These are phyloP conservation scores for Eupsilia transversa DNA, from an alignment of 2,888 invertebrate species.

Conservation along the genomic window DNA sequence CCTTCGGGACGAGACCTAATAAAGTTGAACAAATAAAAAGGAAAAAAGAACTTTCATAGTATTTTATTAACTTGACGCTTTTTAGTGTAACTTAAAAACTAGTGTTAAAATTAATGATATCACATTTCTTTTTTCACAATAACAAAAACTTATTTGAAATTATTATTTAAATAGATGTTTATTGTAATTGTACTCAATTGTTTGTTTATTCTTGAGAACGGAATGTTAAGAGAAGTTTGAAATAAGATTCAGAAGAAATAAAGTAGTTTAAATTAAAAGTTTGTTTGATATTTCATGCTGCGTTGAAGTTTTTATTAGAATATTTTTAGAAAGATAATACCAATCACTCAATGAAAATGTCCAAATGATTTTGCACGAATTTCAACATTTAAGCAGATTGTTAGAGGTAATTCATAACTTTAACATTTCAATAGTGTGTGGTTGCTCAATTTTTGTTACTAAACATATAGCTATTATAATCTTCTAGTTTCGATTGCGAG, in stretches of 20 bases:
- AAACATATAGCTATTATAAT: not conserved
- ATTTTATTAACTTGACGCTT: slow-evolving; percentile 38
- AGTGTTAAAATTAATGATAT: slow-evolving; percentile 65
- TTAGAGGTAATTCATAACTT: not conserved
- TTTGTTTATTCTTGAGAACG: slow-evolving; percentile 20
- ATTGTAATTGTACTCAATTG: slow-evolving; percentile 60
- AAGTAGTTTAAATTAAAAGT: not conserved
- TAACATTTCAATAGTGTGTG: not conserved
- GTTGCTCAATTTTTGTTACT: not conserved
- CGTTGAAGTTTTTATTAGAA: not conserved
- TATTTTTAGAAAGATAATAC: not conserved
- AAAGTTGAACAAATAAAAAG: slow-evolving; percentile 22
- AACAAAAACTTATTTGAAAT: slow-evolving; percentile 32
- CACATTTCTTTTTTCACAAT: slow-evolving; percentile 66
- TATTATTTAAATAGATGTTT: slow-evolving; percentile 20
- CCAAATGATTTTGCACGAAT: not conserved
- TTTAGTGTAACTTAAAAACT: slow-evolving; percentile 54
- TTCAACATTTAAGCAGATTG: not conserved
- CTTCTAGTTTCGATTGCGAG: not conserved
- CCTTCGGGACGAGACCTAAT: not conserved
- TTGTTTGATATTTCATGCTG: not conserved
- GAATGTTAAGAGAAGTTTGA: not conserved
- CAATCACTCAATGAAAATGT: not conserved
- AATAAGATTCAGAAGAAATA: not conserved
- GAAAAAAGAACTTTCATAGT: slow-evolving; percentile 17